These are phyloP conservation scores for Crax fasciolata DNA, from an alignment of 2,797 vertebrate genomes.

Conservation along the genomic window DNA sequence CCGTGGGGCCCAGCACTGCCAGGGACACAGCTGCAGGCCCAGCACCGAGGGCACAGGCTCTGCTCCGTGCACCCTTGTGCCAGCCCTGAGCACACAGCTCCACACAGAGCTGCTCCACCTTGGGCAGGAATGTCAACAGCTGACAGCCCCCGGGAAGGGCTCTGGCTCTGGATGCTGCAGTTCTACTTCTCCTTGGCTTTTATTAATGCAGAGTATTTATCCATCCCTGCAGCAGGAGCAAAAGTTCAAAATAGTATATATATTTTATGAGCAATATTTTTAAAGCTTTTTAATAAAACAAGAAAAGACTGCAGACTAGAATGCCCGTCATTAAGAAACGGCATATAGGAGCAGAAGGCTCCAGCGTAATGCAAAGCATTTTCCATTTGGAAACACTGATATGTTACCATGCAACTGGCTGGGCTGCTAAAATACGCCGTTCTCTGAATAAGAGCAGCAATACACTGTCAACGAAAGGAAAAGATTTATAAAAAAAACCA, in stretches of 20 bases:
- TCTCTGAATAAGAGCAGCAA: fast-evolving
- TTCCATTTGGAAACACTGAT: background rate
- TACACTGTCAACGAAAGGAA: fast-evolving
- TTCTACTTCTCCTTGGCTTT: background rate
- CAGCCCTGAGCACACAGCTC: fast-evolving
- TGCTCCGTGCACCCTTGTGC: fast-evolving
- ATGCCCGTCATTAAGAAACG: slow-evolving; percentile 10
- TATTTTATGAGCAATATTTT: slow-evolving; percentile 57
- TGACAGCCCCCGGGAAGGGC: fast-evolving
- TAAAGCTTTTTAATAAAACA: slow-evolving; percentile 66
- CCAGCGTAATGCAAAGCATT: background rate
- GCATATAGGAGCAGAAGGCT: background rate
- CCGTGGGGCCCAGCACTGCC: background rate
- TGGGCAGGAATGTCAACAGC: fast-evolving
- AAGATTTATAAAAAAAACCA: background rate
- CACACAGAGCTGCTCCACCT: fast-evolving
- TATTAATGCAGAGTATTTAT: background rate
- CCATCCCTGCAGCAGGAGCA: background rate
- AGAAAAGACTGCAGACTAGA: slow-evolving; percentile 15
- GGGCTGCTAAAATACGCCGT: background rate
- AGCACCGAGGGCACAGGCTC: fast-evolving
- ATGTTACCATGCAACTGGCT: background rate
- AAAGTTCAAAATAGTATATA: slow-evolving; percentile 19
- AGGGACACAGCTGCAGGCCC: fast-evolving
- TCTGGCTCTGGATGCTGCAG: background rate